A percentile compares a stretch with the other conserved stretches of the same genome.
Evolutionary conservation across 2,888 invertebrate species (phyloP).

Genomic region (Acleris holmiana): DNA sequence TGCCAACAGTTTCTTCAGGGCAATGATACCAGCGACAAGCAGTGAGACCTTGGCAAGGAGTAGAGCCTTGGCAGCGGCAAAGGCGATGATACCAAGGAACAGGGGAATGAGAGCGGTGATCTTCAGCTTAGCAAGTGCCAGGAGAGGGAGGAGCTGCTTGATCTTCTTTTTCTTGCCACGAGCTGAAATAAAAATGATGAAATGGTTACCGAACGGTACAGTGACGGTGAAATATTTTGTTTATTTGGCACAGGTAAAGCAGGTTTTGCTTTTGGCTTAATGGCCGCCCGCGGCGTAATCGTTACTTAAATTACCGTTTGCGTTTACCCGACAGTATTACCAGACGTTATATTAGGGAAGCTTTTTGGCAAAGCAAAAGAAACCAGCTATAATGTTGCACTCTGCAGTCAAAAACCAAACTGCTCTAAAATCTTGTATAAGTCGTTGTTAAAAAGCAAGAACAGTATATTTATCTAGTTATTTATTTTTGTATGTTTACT

Average conservation of each 20-base stretch:
- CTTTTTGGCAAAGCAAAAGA: too few species aligned
- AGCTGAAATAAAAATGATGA: conserved; percentile 72
- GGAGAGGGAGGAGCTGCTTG: conserved; percentile 89
- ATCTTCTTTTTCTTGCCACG: conserved; percentile 92
- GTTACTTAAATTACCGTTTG: conserved; percentile 1
- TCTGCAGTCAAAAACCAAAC: too few species aligned
- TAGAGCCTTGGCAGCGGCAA: conserved; percentile 94
- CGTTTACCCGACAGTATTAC: neutral
- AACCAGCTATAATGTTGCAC: too few species aligned
- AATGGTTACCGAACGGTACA: neutral
- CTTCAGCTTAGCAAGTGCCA: conserved; percentile 91
- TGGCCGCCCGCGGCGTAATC: conserved; percentile 8
- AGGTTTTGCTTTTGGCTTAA: neutral
- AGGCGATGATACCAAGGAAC: conserved; percentile 88
- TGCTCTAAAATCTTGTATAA: too few species aligned
- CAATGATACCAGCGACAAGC: conserved; percentile 89
- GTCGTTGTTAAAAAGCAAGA: too few species aligned
- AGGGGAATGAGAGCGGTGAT: conserved; percentile 90
- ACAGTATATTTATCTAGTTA: too few species aligned
- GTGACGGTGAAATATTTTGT: neutral
- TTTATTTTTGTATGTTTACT: too few species aligned
- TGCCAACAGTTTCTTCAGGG: conserved; percentile 88
- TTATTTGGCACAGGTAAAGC: conserved; percentile 4
- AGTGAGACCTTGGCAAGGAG: conserved; percentile 93
- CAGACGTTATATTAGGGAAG: neutral